A percentile compares a stretch with the other conserved stretches of the same genome.
Evolutionary conservation across 2,113 vertebrate species (phyloP).

Genomic region (Clarias macrocephalus): DNA sequence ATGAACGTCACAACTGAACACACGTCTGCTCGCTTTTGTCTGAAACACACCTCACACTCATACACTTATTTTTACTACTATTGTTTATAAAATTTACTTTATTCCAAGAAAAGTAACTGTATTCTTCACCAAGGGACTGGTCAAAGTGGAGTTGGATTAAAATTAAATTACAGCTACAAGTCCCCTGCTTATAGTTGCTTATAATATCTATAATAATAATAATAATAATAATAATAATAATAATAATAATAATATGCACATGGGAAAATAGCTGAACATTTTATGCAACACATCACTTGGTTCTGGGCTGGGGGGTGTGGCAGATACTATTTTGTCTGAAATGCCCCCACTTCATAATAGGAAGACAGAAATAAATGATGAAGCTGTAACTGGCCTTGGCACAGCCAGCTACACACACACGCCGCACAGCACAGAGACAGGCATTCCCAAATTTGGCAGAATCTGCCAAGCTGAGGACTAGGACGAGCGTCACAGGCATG

Average conservation of each 20-base stretch:
- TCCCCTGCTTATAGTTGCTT: background rate
- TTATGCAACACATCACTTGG: background rate
- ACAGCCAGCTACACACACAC: slow-evolving; percentile 1
- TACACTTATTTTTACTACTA: no score
- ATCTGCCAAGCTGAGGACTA: slow-evolving; percentile 20
- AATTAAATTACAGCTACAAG: background rate
- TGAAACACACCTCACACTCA: no score
- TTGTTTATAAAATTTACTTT: no score
- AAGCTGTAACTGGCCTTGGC: slow-evolving; percentile 7
- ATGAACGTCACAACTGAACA: no score
- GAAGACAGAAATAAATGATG: slow-evolving; percentile 26
- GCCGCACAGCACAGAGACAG: background rate
- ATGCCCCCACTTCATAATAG: background rate
- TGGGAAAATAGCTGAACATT: background rate
- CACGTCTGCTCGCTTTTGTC: no score
- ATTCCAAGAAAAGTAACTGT: no score
- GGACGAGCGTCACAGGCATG: slow-evolving; percentile 8
- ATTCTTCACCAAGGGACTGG: no score
- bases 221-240: no score
- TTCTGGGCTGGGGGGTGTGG: no score
- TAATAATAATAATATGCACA: no score
- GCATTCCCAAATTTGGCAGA: slow-evolving; percentile 50
- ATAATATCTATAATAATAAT: no score
- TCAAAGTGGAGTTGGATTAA: background rate
- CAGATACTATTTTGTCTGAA: background rate